Percentiles rank a stretch among this genome's conserved stretches.
Evolutionary conservation across 2,888 invertebrate genomes (phyloP).

Genomic region (Epirrhoe tristata): DNA sequence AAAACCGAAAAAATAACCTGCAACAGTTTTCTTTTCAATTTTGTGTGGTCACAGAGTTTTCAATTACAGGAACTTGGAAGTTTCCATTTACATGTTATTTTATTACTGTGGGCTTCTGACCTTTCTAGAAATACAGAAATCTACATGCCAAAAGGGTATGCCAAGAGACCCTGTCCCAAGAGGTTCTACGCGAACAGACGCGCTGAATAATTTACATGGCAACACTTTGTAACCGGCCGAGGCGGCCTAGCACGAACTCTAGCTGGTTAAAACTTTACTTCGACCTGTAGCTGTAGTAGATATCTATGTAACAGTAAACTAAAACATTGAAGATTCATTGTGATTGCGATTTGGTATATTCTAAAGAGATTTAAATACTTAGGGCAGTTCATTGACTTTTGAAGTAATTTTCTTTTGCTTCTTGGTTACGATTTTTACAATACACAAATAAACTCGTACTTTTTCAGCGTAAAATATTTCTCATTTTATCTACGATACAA

Average conservation of each 20-base stretch:
- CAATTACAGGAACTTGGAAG: not conserved
- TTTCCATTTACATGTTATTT: conserved; percentile 10
- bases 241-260: conserved; percentile 10
- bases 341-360: too few relatives aligned
- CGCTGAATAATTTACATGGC: conserved; percentile 68
- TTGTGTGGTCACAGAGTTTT: not conserved
- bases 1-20: not conserved
- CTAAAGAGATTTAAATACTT: too few relatives aligned
- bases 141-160: conserved; percentile 59
- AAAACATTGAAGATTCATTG: too few relatives aligned
- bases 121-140: conserved; percentile 51
- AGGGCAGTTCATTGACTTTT: too few relatives aligned
- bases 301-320: too few relatives aligned
- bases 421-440: too few relatives aligned
- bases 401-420: too few relatives aligned
- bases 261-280: not conserved
- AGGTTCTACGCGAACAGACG: conserved; percentile 58
- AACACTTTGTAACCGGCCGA: conserved; percentile 31
- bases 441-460: too few relatives aligned
- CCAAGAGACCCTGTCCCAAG: conserved; percentile 48
- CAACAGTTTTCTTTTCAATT: not conserved
- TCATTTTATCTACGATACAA: too few relatives aligned
- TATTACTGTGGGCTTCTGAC: conserved; percentile 25
- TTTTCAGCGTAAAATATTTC: too few relatives aligned
- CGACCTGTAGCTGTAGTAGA: not conserved